Evolutionary conservation across 2,888 invertebrate species (phyloP).

Genomic region (Mythimna albipuncta): DNA sequence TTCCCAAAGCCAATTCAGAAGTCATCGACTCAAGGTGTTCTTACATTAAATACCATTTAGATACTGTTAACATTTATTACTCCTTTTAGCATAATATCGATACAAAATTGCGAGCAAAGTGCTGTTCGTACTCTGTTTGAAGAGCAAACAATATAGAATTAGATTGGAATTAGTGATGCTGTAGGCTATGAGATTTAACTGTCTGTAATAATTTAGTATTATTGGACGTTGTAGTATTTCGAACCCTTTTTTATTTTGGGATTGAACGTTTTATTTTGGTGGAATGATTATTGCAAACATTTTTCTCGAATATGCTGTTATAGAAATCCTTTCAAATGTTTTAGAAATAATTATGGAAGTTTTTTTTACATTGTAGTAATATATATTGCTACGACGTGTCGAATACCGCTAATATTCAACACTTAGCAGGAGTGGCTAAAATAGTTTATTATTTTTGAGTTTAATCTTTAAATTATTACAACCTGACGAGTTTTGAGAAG

Average conservation of each 20-base stretch:
- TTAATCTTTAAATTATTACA: no score
- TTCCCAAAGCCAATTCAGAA: slow-evolving; percentile 18
- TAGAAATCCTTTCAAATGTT: no score
- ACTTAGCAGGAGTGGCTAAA: no score
- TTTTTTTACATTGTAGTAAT: no score
- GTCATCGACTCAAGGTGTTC: slow-evolving; percentile 31
- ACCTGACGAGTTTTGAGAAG: no score
- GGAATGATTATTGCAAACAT: neutral
- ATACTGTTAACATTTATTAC: slow-evolving; percentile 39
- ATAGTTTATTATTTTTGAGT: no score
- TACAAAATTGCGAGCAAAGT: slow-evolving; percentile 34
- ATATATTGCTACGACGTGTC: no score
- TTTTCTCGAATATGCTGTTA: neutral
- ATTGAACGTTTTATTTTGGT: neutral
- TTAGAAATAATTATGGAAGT: no score
- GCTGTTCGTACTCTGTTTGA: slow-evolving; percentile 30
- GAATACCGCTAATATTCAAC: no score
- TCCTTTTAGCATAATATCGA: slow-evolving; percentile 46
- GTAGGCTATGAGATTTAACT: slow-evolving; percentile 16
- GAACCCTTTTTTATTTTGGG: neutral
- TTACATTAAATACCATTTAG: slow-evolving; percentile 32
- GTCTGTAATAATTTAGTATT: slow-evolving; percentile 2
- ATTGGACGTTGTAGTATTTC: neutral
- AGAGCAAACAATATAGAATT: slow-evolving; percentile 32
- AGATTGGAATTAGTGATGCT: slow-evolving; percentile 24